Percentiles rank a stretch among this genome's conserved stretches.
phyloP scores from a whole-genome alignment of 37 sponge, comb jelly and placozoan species.

The Geodia barretti region DNA sequence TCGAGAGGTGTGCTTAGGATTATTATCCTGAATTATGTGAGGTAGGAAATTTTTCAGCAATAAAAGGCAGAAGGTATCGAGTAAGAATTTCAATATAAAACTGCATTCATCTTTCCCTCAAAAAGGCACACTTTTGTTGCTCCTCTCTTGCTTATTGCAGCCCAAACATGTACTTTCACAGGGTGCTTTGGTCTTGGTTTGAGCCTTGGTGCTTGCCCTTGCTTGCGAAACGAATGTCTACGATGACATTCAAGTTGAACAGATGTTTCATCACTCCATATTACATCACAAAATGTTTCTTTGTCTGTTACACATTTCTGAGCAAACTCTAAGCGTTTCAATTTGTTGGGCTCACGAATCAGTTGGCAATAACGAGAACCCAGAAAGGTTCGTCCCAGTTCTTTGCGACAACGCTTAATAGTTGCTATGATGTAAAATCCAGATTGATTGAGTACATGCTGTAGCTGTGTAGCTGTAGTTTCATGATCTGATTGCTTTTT shows the following conservation, averaged over 20 bases:
- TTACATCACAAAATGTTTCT: background rate
- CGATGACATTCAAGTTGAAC: background rate
- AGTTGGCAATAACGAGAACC: background rate
- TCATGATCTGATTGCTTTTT: too few relatives aligned
- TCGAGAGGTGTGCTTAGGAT: background rate
- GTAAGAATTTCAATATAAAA: background rate
- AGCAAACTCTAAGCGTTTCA: background rate
- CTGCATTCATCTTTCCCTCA: background rate
- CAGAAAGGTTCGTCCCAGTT: background rate
- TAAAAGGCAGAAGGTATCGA: background rate
- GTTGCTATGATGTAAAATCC: too few relatives aligned
- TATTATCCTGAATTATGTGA: background rate
- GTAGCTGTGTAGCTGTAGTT: too few relatives aligned
- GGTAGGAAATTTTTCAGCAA: background rate
- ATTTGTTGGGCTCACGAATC: background rate
- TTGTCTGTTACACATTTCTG: background rate
- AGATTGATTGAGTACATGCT: too few relatives aligned
- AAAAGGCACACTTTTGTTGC: background rate
- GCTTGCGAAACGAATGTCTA: too few relatives aligned
- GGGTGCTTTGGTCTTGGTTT: background rate
- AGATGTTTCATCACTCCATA: background rate
- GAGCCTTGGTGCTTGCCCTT: background rate
- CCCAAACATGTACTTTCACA: background rate
- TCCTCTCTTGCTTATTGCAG: background rate
- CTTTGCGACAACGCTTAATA: too few relatives aligned